Conservation (phyloP, 2,797 vertebrate species). For the Aldrovandia affinis region DNA sequence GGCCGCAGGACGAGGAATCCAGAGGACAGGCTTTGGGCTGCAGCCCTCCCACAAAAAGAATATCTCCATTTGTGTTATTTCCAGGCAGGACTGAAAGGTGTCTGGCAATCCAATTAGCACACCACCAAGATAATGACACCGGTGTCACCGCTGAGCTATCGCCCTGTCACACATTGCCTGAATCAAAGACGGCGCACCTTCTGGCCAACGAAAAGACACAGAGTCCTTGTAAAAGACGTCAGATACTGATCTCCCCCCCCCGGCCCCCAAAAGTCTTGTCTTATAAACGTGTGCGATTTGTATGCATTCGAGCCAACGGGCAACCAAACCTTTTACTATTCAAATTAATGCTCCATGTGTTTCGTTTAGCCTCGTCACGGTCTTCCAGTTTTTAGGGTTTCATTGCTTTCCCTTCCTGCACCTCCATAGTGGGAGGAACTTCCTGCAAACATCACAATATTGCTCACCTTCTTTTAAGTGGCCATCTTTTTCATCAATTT, state of each 20-base stretch:
- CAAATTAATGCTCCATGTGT: not conserved
- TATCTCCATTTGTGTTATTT: slow-evolving; percentile 52
- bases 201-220: slow-evolving; percentile 36
- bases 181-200: slow-evolving; percentile 39
- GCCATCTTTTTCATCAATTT: not conserved
- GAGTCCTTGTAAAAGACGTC: slow-evolving; percentile 27
- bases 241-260: not conserved
- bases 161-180: slow-evolving; percentile 43
- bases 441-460: not conserved
- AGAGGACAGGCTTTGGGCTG: slow-evolving; percentile 24
- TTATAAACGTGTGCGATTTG: not conserved
- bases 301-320: not conserved
- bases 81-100: slow-evolving; percentile 53
- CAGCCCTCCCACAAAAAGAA: slow-evolving; percentile 15
- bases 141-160: slow-evolving; percentile 44
- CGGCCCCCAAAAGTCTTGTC: not conserved
- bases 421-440: not conserved
- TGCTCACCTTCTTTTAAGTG: not conserved
- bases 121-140: slow-evolving; percentile 56
- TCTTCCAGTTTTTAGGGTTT: not conserved
- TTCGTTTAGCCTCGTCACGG: not conserved
- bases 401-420: not conserved
- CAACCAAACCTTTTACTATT: not conserved
- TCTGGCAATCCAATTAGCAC: slow-evolving; percentile 62
- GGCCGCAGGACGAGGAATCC: not conserved